These are phyloP conservation scores for Nyctibius grandis DNA, from an alignment of 2,797 vertebrate genomes.

Conservation along the genomic window DNA sequence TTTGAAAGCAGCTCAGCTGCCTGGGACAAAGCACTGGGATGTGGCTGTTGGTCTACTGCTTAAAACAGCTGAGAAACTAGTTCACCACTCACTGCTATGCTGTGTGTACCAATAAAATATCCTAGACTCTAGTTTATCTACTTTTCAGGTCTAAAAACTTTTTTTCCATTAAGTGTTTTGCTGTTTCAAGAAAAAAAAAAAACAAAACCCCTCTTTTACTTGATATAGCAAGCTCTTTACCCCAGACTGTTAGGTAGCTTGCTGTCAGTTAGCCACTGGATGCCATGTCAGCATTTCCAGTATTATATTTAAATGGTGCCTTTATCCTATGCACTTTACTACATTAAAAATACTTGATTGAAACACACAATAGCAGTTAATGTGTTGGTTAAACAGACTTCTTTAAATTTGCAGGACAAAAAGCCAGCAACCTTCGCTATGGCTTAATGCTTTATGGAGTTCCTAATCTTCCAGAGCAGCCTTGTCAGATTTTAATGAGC, in stretches of 20 bases:
- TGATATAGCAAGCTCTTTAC: background rate
- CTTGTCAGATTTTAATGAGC: background rate
- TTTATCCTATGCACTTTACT: background rate
- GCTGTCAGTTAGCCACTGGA: background rate
- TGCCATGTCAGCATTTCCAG: background rate
- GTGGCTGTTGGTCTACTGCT: background rate
- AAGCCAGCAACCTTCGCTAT: background rate
- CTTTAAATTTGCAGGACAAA: background rate
- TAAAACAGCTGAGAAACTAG: background rate
- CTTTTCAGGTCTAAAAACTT: background rate
- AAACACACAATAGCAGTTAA: background rate
- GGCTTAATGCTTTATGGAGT: background rate
- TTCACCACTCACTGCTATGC: background rate
- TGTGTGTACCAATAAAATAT: background rate
- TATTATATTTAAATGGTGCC: background rate
- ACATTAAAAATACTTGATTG: background rate
- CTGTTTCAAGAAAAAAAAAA: background rate
- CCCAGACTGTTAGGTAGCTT: background rate
- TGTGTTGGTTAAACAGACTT: background rate
- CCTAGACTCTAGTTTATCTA: background rate
- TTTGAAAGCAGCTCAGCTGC: constrained; percentile 25
- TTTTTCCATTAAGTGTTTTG: background rate
- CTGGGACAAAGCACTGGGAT: background rate
- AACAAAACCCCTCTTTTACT: background rate
- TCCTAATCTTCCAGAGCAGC: background rate